A percentile compares a stretch with the other conserved stretches of the same genome.
Evolutionary conservation across 2,888 invertebrate species (phyloP).

Genomic region (Melitaea athalia): DNA sequence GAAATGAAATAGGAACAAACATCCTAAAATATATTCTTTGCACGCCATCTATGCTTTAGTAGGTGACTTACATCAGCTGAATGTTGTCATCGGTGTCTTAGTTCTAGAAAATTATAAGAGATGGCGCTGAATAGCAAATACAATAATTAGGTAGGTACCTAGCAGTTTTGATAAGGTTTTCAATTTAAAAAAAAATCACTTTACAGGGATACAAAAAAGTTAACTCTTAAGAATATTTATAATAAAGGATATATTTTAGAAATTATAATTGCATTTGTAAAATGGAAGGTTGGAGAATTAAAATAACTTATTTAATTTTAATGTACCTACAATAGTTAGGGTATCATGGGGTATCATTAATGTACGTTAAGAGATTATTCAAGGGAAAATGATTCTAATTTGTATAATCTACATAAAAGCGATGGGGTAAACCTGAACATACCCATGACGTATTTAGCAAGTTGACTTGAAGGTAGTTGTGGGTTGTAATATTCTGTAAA

Average conservation of each 20-base stretch:
- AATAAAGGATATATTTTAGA: no score
- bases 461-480: conserved; percentile 59
- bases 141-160: no score
- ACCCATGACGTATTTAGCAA: conserved; percentile 69
- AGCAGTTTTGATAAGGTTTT: no score
- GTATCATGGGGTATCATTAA: background rate
- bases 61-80: background rate
- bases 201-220: no score
- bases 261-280: no score
- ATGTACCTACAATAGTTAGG: background rate
- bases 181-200: no score
- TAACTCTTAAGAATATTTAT: no score
- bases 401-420: conserved; percentile 5
- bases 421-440: conserved; percentile 47
- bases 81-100: background rate
- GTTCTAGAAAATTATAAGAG: background rate
- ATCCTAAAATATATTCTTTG: background rate
- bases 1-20: background rate
- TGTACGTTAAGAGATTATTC: background rate
- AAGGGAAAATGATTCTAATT: background rate
- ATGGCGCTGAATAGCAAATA: conserved; percentile 4
- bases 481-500: conserved; percentile 69
- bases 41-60: background rate
- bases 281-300: background rate
- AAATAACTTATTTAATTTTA: no score